A percentile compares a stretch with the other conserved stretches of the same genome.
Conservation (phyloP, 2,113 vertebrate genomes). For the Gambusia affinis region DNA sequence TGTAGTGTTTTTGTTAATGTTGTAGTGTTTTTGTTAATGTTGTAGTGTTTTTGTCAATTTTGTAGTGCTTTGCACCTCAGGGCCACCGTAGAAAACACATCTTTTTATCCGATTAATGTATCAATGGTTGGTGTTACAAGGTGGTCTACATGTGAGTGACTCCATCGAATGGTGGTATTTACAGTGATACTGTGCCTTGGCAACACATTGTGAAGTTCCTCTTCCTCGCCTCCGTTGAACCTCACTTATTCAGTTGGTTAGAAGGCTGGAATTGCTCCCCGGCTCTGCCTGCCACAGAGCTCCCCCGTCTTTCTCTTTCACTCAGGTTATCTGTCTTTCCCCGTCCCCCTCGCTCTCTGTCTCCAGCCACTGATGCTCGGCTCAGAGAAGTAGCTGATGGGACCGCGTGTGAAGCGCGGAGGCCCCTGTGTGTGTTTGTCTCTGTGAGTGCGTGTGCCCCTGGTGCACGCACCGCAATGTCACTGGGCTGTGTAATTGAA, state of each 20-base stretch:
- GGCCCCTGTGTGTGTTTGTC: conserved; percentile 21
- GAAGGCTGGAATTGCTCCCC: conserved; percentile 41
- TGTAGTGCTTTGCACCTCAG: too few relatives aligned
- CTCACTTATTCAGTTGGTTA: conserved; percentile 49
- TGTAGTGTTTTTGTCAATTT: too few relatives aligned
- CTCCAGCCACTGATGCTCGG: conserved; percentile 70
- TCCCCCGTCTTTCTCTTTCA: conserved; percentile 48
- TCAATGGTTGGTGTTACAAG: neutral
- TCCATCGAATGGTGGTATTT: conserved; percentile 24
- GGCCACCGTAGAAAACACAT: neutral
- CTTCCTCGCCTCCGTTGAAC: conserved; percentile 25
- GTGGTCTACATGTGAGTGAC: neutral
- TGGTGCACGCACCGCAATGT: conserved; percentile 73
- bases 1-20: too few relatives aligned
- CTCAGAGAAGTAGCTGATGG: conserved; percentile 79
- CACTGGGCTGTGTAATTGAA: conserved; percentile 91
- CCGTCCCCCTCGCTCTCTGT: conserved; percentile 59
- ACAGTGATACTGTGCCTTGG: neutral
- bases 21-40: too few relatives aligned
- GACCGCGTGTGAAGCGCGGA: conserved; percentile 71
- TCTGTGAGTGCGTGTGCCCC: conserved; percentile 26
- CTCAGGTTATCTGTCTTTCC: conserved; percentile 58
- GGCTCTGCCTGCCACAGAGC: conserved; percentile 39
- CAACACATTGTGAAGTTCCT: conserved; percentile 27
- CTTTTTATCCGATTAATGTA: too few relatives aligned